Evolutionary conservation across 2,113 vertebrate species (phyloP).

Genomic region (Acanthisitta chloris): DNA sequence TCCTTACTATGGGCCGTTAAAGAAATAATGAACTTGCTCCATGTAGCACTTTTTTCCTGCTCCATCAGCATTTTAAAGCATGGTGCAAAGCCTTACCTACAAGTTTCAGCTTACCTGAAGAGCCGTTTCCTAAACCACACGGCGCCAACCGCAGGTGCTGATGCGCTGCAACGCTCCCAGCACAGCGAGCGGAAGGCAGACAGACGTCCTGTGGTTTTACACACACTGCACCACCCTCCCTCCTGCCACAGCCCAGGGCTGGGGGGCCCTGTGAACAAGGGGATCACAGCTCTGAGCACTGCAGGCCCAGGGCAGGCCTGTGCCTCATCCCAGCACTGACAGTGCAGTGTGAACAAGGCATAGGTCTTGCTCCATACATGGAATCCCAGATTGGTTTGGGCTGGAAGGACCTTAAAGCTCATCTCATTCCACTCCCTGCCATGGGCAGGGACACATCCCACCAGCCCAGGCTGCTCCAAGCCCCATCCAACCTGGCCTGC

Average conservation of each 20-base stretch:
- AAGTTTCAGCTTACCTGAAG: not conserved
- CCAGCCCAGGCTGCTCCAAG: not conserved
- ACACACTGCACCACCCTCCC: not conserved
- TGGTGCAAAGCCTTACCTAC: not conserved
- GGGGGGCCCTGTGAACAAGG: accelerated
- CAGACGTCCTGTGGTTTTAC: not conserved
- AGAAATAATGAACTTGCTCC: not conserved
- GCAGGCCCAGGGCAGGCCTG: accelerated
- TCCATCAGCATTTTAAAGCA: not conserved
- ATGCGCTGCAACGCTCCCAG: accelerated
- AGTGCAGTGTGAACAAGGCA: not conserved
- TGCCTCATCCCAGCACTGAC: not conserved
- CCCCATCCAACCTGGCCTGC: not conserved
- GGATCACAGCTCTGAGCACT: not conserved
- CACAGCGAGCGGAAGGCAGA: accelerated
- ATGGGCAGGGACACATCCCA: not conserved
- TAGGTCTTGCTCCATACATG: accelerated
- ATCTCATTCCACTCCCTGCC: not conserved
- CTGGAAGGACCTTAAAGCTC: not conserved
- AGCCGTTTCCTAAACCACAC: not conserved
- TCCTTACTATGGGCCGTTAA: not conserved
- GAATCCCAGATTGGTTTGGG: not conserved
- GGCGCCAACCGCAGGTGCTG: not conserved
- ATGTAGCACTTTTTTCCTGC: no score
- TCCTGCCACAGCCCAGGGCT: not conserved